phyloP scores from a whole-genome alignment of 2,797 vertebrate species.

The Intellagama lesueurii region DNA sequence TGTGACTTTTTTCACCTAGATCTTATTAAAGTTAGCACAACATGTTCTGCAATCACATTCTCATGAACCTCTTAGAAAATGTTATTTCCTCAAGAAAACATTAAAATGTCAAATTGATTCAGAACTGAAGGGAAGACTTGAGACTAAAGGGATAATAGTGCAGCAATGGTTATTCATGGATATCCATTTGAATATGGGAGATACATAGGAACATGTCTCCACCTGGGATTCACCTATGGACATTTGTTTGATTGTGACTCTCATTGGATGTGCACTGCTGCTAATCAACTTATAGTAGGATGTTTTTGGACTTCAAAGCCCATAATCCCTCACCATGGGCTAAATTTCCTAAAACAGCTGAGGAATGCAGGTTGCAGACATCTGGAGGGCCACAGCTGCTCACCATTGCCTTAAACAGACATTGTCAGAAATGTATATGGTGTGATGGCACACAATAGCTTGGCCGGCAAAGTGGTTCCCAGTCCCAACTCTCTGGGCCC shows the following conservation, averaged over 20 bases:
- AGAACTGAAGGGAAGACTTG: slow-evolving; percentile 6
- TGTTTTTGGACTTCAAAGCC: neutral
- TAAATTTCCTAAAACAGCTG: neutral
- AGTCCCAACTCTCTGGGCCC: neutral
- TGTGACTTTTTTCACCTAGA: slow-evolving; percentile 17
- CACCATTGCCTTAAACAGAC: neutral
- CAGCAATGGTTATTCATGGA: neutral
- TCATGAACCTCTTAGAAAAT: slow-evolving; percentile 5
- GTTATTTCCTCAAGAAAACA: slow-evolving; percentile 16
- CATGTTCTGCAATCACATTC: slow-evolving; percentile 14
- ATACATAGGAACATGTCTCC: neutral
- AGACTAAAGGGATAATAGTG: neutral
- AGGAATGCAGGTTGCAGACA: neutral
- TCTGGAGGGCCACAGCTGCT: neutral
- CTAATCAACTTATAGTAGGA: neutral
- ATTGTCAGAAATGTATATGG: neutral
- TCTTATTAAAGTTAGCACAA: slow-evolving; percentile 26
- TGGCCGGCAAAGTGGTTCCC: neutral
- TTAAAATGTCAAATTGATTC: slow-evolving; percentile 11
- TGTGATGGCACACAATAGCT: neutral
- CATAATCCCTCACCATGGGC: neutral
- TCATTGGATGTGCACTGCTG: neutral
- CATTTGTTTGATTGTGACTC: neutral
- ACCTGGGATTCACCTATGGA: neutral
- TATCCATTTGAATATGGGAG: neutral